Evolutionary conservation across 2,113 vertebrate genomes (phyloP).

Genomic region (Crocuta crocuta): DNA sequence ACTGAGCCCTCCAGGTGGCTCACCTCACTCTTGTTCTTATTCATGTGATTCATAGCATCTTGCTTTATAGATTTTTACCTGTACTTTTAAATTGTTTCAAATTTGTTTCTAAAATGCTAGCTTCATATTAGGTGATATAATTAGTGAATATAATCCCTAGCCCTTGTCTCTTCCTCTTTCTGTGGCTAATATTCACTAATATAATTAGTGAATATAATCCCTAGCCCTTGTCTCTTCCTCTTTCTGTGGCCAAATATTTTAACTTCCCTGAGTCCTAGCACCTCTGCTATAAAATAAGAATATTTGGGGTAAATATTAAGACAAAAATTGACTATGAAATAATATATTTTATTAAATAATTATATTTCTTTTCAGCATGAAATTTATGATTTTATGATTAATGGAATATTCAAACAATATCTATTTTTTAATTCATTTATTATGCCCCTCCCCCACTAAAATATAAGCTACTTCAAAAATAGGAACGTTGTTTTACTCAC

Average conservation of each 20-base stretch:
- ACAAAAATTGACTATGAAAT: not conserved
- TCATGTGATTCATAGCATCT: not conserved
- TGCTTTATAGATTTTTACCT: not conserved
- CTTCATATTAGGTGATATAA: not conserved
- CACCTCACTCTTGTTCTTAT: not conserved
- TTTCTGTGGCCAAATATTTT: not conserved
- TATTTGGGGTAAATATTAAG: slow-evolving; percentile 9
- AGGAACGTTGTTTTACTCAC: not conserved
- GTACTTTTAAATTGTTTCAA: not conserved
- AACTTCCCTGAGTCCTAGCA: not conserved
- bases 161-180: not conserved
- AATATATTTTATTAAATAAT: not conserved
- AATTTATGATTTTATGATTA: slow-evolving; percentile 1
- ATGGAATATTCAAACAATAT: slow-evolving; percentile 8
- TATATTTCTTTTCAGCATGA: not conserved
- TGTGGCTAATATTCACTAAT: no score
- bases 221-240: not conserved
- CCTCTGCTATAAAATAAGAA: not conserved
- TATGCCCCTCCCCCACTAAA: not conserved
- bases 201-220: not conserved
- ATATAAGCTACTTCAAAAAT: not conserved
- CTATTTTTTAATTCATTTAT: not conserved
- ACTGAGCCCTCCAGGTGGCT: no score
- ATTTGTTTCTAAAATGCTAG: not conserved
- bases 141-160: not conserved